A percentile compares a stretch with the other conserved stretches of the same genome.
Conservation (phyloP, 1,140 invertebrate genomes). For the Trichogramma pretiosum region DNA sequence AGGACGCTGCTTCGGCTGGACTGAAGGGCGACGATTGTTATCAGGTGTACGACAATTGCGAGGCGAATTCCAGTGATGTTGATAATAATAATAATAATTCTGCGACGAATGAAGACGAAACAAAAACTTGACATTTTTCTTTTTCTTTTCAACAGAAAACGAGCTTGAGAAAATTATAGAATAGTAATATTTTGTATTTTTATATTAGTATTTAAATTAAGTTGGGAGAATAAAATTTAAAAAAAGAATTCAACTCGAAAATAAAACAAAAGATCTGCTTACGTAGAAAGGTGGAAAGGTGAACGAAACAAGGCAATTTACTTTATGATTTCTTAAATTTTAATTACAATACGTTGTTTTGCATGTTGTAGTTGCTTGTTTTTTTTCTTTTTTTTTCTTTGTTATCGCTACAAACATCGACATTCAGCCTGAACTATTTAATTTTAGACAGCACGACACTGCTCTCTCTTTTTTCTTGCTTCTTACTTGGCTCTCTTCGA, state of each 20-base stretch:
- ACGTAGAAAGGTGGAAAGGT: too few species aligned
- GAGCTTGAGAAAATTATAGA: too few species aligned
- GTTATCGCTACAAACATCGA: slow-evolving; percentile 44
- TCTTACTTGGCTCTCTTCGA: slow-evolving; percentile 13
- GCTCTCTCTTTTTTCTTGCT: slow-evolving; percentile 20
- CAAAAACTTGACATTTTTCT: too few species aligned
- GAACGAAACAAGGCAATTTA: too few species aligned
- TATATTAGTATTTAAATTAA: too few species aligned
- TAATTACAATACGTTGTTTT: slow-evolving; percentile 43
- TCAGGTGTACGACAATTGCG: slow-evolving; percentile 36
- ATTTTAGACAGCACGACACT: slow-evolving; percentile 41
- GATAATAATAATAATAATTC: neutral
- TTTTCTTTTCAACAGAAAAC: too few species aligned
- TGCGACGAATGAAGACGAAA: neutral
- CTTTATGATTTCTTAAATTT: slow-evolving; percentile 37
- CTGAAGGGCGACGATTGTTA: slow-evolving; percentile 34
- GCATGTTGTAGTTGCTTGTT: too few species aligned
- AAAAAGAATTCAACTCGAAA: too few species aligned
- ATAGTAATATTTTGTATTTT: too few species aligned
- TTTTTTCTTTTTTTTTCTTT: slow-evolving; percentile 20
- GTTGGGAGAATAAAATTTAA: too few species aligned
- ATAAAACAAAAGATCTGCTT: too few species aligned
- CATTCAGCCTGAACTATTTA: slow-evolving; percentile 46
- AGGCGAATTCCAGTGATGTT: neutral
- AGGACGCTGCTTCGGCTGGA: slow-evolving; percentile 35